Conservation (phyloP, 1,140 invertebrate genomes). For the Sminthurinus signatus region DNA sequence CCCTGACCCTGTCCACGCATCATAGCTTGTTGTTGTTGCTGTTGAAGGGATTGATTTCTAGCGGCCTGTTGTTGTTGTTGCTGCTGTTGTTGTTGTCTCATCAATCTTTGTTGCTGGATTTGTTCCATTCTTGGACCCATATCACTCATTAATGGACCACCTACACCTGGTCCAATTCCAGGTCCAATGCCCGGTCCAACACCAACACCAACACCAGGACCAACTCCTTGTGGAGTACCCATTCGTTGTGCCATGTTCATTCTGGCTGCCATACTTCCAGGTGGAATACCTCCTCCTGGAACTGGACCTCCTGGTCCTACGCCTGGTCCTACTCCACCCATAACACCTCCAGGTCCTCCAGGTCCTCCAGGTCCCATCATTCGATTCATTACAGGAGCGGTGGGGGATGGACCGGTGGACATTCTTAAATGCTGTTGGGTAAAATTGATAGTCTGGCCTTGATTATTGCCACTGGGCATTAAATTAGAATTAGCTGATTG, state of each 20-base stretch:
- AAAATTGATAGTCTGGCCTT: conserved; percentile 41
- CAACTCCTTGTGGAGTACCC: too few species aligned
- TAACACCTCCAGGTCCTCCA: background rate
- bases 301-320: background rate
- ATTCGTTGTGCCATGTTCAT: conserved; percentile 29
- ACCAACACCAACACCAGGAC: too few species aligned
- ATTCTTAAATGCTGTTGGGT: conserved; percentile 39
- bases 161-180: background rate
- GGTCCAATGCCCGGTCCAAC: too few species aligned
- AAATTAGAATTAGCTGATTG: background rate
- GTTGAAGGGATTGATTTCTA: conserved; percentile 9
- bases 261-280: background rate
- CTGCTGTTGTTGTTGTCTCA: too few species aligned
- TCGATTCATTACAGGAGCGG: background rate
- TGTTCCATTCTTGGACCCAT: too few species aligned
- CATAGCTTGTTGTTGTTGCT: conserved; percentile 19
- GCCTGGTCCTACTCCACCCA: conserved; percentile 3
- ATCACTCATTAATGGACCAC: too few species aligned
- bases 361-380: conserved; percentile 14
- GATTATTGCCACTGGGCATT: conserved; percentile 7
- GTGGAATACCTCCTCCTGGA: background rate
- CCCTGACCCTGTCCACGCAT: too few species aligned
- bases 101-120: too few species aligned
- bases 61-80: background rate
- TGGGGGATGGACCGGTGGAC: background rate